A percentile compares a stretch with the other conserved stretches of the same genome.
Evolutionary conservation across 1,140 invertebrate genomes (phyloP).

Genomic region (Monochamus saltuarius): DNA sequence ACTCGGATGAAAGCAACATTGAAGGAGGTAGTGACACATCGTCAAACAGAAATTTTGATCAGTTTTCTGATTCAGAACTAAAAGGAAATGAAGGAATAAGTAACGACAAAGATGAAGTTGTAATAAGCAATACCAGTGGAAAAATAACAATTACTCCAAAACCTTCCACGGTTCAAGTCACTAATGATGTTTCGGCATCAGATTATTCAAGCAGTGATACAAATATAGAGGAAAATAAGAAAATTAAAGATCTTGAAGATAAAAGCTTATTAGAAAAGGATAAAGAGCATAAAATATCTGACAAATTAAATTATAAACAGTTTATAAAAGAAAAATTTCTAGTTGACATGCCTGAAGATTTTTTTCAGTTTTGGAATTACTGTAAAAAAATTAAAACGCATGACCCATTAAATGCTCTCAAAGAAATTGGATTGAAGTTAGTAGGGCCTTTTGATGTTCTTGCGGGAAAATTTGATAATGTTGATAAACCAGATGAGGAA

Average conservation of each 20-base stretch:
- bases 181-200: too few relatives aligned
- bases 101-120: too few relatives aligned
- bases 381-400: conserved; percentile 64
- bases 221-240: background rate
- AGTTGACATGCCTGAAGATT: conserved; percentile 86
- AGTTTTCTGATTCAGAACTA: too few relatives aligned
- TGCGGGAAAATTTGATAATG: conserved; percentile 55
- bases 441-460: conserved; percentile 89
- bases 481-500: conserved; percentile 58
- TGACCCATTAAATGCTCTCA: conserved; percentile 65
- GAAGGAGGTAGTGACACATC: conserved; percentile 5
- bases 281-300: too few relatives aligned
- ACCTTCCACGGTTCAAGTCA: too few relatives aligned
- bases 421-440: conserved; percentile 66
- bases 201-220: background rate
- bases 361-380: conserved; percentile 83
- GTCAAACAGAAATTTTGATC: too few relatives aligned
- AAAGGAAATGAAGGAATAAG: too few relatives aligned
- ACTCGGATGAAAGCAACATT: conserved; percentile 29
- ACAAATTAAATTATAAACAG: too few relatives aligned
- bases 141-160: too few relatives aligned
- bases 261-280: too few relatives aligned
- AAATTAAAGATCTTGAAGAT: too few relatives aligned
- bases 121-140: too few relatives aligned
- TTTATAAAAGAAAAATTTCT: conserved; percentile 76